Conservation (phyloP, 2,113 vertebrate genomes). For the Hemiprocne comata region DNA sequence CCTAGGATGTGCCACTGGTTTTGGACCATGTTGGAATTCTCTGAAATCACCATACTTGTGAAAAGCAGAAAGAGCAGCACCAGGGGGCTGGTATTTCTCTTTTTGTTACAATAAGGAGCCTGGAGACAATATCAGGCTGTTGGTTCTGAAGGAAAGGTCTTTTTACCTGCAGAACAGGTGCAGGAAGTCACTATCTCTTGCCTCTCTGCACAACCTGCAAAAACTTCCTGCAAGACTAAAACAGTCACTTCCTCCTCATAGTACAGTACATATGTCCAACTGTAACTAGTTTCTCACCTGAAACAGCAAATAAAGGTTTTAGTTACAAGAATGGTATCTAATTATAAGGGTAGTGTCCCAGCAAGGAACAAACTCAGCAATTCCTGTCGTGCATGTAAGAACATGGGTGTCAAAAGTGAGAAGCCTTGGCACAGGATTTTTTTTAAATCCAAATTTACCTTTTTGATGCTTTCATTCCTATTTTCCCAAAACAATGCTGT, state of each 20-base stretch:
- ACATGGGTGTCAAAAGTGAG: background rate
- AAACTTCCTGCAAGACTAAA: background rate
- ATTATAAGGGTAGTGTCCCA: background rate
- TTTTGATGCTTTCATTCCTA: background rate
- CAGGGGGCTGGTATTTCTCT: background rate
- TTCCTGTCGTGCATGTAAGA: background rate
- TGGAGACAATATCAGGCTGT: background rate
- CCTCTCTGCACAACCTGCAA: background rate
- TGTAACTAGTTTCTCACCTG: background rate
- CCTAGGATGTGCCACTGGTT: background rate
- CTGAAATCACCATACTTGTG: background rate
- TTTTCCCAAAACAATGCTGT: background rate
- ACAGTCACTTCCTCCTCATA: background rate
- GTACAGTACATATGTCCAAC: too few relatives aligned
- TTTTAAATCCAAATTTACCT: background rate
- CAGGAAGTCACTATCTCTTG: background rate
- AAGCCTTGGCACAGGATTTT: background rate
- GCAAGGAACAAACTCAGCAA: background rate
- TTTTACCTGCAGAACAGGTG: background rate
- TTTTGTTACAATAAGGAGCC: background rate
- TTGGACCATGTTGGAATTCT: background rate
- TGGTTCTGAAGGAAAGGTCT: background rate
- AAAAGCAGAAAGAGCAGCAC: background rate
- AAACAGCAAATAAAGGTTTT: background rate
- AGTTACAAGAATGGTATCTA: background rate